phyloP scores from a whole-genome alignment of 2,888 invertebrate genomes.

The Neoitamus cyanurus region DNA sequence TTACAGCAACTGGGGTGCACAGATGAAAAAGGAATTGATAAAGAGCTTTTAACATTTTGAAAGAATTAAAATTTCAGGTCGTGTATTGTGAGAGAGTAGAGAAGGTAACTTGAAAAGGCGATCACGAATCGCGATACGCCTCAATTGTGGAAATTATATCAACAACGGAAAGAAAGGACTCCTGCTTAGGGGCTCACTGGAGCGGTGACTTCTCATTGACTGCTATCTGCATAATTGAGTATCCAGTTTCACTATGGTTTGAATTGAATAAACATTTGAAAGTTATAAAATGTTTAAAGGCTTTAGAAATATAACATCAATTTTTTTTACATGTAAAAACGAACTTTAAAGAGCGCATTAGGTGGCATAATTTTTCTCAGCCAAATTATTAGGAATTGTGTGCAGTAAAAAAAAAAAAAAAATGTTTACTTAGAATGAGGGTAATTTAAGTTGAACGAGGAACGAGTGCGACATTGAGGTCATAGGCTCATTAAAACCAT shows the following conservation, averaged over 20 bases:
- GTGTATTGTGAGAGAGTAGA: background rate
- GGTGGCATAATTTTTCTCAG: too few species aligned
- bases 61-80: background rate
- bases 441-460: too few species aligned
- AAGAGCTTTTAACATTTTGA: background rate
- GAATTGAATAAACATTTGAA: background rate
- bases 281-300: too few species aligned
- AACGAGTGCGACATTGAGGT: too few species aligned
- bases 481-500: too few species aligned
- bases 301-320: too few species aligned
- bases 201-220: background rate
- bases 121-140: too few species aligned
- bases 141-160: background rate
- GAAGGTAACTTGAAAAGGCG: background rate
- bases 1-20: background rate
- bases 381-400: background rate
- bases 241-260: background rate
- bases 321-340: background rate
- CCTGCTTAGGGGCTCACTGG: background rate
- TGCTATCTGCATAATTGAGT: background rate
- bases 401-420: too few species aligned
- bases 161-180: background rate
- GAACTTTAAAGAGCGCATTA: too few species aligned
- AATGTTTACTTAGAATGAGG: too few species aligned
- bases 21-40: background rate